Evolutionary conservation across 2,888 invertebrate species (phyloP).

Genomic region (Liposcelis brunnea): DNA sequence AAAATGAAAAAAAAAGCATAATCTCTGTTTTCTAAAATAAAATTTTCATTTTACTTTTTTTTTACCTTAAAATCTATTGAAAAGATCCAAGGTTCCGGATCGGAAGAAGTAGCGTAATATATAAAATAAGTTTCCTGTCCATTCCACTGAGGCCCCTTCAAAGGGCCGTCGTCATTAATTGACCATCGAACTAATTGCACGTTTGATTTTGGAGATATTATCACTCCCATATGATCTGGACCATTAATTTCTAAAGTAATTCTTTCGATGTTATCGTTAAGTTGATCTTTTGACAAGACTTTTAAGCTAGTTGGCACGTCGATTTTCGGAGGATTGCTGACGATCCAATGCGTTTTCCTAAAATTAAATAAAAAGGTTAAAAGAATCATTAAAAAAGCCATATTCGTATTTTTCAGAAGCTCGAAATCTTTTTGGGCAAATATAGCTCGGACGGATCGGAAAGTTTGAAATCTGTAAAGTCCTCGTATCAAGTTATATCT

Average conservation of each 20-base stretch:
- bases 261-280: slow-evolving; percentile 25
- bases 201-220: slow-evolving; percentile 40
- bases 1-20: slow-evolving; percentile 12
- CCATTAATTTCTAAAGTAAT: slow-evolving; percentile 37
- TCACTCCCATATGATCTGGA: slow-evolving; percentile 47
- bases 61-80: slow-evolving; percentile 40
- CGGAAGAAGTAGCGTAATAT: slow-evolving; percentile 44
- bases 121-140: slow-evolving; percentile 45
- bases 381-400: neutral
- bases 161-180: slow-evolving; percentile 33
- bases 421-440: slow-evolving; percentile 3
- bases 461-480: too few relatives aligned
- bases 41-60: neutral
- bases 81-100: slow-evolving; percentile 37
- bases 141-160: slow-evolving; percentile 36
- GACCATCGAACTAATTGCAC: slow-evolving; percentile 39
- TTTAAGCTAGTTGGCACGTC: slow-evolving; percentile 31
- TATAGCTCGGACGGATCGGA: too few relatives aligned
- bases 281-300: slow-evolving; percentile 26
- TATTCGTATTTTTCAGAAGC: neutral
- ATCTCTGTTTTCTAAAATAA: neutral
- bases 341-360: slow-evolving; percentile 41
- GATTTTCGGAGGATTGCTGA: slow-evolving; percentile 34
- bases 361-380: slow-evolving; percentile 6
- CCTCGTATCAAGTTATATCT: too few relatives aligned